phyloP scores from a whole-genome alignment of 37 sponge, comb jelly and placozoan genomes.

The Theonella swinhoei region DNA sequence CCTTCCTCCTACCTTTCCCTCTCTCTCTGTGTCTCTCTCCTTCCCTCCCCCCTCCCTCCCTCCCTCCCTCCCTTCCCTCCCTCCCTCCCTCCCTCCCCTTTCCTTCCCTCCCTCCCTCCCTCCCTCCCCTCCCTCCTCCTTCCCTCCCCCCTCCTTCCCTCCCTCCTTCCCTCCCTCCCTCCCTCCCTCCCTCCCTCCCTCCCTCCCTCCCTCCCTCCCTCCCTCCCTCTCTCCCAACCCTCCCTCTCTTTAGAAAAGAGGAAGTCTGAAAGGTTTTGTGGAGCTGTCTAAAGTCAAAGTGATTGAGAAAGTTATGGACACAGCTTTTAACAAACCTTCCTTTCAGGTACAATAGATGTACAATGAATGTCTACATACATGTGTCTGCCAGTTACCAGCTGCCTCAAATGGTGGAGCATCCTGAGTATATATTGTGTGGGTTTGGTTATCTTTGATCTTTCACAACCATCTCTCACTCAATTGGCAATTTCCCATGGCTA shows the following conservation, averaged over 20 bases:
- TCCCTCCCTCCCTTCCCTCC: background rate
- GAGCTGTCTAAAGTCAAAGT: constrained; percentile 65
- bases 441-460: too few species aligned
- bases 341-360: constrained; percentile 57
- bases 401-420: background rate
- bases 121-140: background rate
- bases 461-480: too few species aligned
- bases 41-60: background rate
- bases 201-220: background rate
- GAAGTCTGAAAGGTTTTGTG: constrained; percentile 67
- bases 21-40: background rate
- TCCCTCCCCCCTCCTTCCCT: background rate
- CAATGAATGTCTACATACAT: constrained; percentile 36
- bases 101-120: background rate
- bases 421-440: constrained; percentile 19
- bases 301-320: constrained; percentile 69
- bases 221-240: background rate
- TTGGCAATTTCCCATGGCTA: too few species aligned
- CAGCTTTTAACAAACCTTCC: constrained; percentile 81
- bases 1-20: background rate
- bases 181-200: background rate
- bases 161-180: too few species aligned
- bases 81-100: background rate
- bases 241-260: constrained; percentile 65
- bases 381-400: constrained; percentile 1